A percentile compares a stretch with the other conserved stretches of the same genome.
These are phyloP conservation scores for Xiphophorus hellerii DNA, from an alignment of 2,113 vertebrate species.

Conservation along the genomic window DNA sequence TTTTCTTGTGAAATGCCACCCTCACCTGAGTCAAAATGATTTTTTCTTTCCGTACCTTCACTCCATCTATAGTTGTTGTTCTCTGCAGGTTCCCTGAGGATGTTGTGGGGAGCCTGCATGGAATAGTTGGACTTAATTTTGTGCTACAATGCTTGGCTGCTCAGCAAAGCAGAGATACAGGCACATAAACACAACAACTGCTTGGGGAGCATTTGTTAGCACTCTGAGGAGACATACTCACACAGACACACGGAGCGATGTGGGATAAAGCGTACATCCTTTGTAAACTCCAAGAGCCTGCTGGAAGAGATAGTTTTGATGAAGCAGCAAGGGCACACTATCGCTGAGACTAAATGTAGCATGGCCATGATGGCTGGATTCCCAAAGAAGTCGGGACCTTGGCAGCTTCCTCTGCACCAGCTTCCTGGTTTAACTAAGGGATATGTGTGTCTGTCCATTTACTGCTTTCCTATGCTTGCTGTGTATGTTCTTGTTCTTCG, in stretches of 20 bases:
- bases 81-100: slow-evolving; percentile 27
- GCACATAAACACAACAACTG: slow-evolving; percentile 66
- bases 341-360: slow-evolving; percentile 72
- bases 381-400: slow-evolving; percentile 59
- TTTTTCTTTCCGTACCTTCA: slow-evolving; percentile 4
- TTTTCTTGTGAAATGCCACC: slow-evolving; percentile 23
- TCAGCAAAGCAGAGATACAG: slow-evolving; percentile 57
- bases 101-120: slow-evolving; percentile 40
- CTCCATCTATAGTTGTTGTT: neutral
- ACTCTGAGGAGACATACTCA: slow-evolving; percentile 59
- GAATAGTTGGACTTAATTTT: slow-evolving; percentile 68
- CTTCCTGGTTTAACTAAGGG: slow-evolving; percentile 58
- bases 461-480: slow-evolving; percentile 19
- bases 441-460: slow-evolving; percentile 30
- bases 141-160: slow-evolving; percentile 68
- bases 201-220: slow-evolving; percentile 62
- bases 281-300: slow-evolving; percentile 68
- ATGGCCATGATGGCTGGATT: slow-evolving; percentile 62
- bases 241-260: slow-evolving; percentile 33
- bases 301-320: slow-evolving; percentile 71
- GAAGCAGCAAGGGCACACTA: slow-evolving; percentile 67
- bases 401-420: slow-evolving; percentile 62
- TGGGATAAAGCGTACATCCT: slow-evolving; percentile 68
- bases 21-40: slow-evolving; percentile 3
- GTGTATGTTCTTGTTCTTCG: slow-evolving; percentile 48